A percentile compares a stretch with the other conserved stretches of the same genome.
phyloP scores from a whole-genome alignment of 2,888 invertebrate genomes.

The Ferdinandea cuprea region DNA sequence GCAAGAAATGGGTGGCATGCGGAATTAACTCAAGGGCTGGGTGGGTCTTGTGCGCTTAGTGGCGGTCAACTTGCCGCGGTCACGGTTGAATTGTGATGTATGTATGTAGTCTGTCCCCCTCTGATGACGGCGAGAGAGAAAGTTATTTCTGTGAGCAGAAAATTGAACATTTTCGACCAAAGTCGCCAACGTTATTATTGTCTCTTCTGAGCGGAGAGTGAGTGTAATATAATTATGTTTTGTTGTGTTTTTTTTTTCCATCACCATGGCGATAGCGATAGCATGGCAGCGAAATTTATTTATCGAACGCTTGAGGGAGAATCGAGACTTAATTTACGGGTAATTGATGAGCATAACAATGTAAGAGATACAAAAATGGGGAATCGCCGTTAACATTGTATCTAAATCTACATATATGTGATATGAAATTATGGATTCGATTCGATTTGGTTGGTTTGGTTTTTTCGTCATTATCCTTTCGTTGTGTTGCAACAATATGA shows the following conservation, averaged over 20 bases:
- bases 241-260: conserved; percentile 8
- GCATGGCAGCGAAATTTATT: conserved; percentile 66
- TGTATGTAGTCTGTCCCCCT: background rate
- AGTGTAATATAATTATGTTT: conserved; percentile 55
- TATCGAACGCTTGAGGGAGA: conserved; percentile 56
- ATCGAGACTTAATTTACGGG: conserved; percentile 57
- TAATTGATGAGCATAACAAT: conserved; percentile 66
- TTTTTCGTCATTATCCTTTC: conserved; percentile 35
- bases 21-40: conserved; percentile 49
- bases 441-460: conserved; percentile 63
- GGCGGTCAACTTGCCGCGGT: conserved; percentile 34
- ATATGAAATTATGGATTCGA: conserved; percentile 50
- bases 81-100: conserved; percentile 19
- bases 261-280: conserved; percentile 9
- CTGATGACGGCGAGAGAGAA: conserved; percentile 42
- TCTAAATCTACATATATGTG: background rate
- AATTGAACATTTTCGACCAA: conserved; percentile 12
- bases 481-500: conserved; percentile 25
- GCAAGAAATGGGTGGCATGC: conserved; percentile 20
- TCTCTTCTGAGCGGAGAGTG: conserved; percentile 7
- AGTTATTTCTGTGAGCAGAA: conserved; percentile 14
- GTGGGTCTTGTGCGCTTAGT: background rate
- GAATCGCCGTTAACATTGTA: conserved; percentile 1
- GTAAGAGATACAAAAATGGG: conserved; percentile 30
- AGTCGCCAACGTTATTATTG: conserved; percentile 6